Evolutionary conservation across 2,888 invertebrate species (phyloP), one percentile per base, ranked within the genome.

Genomic region (Automeris io): DNA sequence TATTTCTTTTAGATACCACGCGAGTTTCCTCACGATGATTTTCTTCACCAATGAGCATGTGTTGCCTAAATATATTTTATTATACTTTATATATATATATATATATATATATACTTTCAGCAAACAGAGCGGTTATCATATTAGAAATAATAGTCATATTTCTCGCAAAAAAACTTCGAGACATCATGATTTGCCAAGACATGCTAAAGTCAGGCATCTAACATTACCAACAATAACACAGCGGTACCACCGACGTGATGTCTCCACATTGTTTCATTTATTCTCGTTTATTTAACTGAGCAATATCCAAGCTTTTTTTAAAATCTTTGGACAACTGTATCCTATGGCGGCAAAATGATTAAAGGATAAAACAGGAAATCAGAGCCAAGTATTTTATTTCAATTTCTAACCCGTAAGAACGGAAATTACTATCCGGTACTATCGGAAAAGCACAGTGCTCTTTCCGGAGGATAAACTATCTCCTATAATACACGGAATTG

Each of bases 361-460:
- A 8, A 33, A 18, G 18, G 13, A n/a, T 4, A 22, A 49, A 52
- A 50, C 48, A 51, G 51, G 55, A 54, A 46, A 37, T 36, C 37
- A 38, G 37, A 60, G 52, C 53, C 12, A 49, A 56, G 58, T 61
- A 58, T 62, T 61, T 60, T 64, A 61, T 61, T 57, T 57, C 44
- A 44, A 54, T 44, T 42, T 50, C 45, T 49, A 33, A 39, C 23
- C 42, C 51, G 55, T 50, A 53, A 54, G 41, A 43, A 42, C 54
- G 67, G 71, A 73, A 61, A 70, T 72, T 66, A 61, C 57, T 57
- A 51, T 66, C 70, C 65, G 63, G 57, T 47, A 52, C 47, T 51
- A 49, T 45, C 50, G 44, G 40, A 47, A 51, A 43, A 41, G 37
- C 44, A 38, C n/a, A n/a, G n/a, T 38, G 40, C 41, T 45, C 42